Base-by-base conservation (phyloP, 1,140 invertebrate genomes). In the Thaumatotibia leucotreta region DNA sequence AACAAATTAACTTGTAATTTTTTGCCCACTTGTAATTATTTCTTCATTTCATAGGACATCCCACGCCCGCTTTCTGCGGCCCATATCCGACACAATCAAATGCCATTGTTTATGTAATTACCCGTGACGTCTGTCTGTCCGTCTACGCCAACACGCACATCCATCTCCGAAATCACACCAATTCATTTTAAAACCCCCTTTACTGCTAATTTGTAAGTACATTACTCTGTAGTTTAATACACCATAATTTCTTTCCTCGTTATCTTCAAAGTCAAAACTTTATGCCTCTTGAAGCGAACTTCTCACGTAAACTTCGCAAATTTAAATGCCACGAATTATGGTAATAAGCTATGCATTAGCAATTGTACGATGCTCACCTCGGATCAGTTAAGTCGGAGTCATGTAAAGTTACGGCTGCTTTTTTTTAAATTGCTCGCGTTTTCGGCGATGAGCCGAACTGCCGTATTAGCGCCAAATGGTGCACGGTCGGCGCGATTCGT, bases 381-480 rank as follows among this genome's bases (percentile, higher is more conserved):
- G 80, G 74, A 77, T 77, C 77, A 73, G 65, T 84, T 80, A 78
- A 78, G 72, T 77, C 75, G 10, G 45, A 50, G 20, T 52, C 50
- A 74, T 81, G 73, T 79, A 70, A 78, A 79, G 76, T 82, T 82
- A 80, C 68, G 74, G 73, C 65, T 70, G 70, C 71, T 63, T 79
- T 78, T 68, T 74, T 77, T 86, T 88, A 85, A 86, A 79, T 83
- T 83, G 61, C 49, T 66, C 49, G 70, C 72, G 72, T 79, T 80
- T 85, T 75, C 75, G 69, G 68, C 68, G 78, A 80, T 79, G 77
- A 76, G 78, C 71, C 76, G 74, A 10, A 11, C 77, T 72, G 79
- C 77, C 72, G 67, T 78, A 82, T 89, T 89, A 88, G 80, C 74
- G 77, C 86, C 87, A 89, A 87, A 88, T 88, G 87, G 84, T 77